Base-by-base conservation (phyloP, 2,113 vertebrate genomes). In the Podarcis cretensis region DNA sequence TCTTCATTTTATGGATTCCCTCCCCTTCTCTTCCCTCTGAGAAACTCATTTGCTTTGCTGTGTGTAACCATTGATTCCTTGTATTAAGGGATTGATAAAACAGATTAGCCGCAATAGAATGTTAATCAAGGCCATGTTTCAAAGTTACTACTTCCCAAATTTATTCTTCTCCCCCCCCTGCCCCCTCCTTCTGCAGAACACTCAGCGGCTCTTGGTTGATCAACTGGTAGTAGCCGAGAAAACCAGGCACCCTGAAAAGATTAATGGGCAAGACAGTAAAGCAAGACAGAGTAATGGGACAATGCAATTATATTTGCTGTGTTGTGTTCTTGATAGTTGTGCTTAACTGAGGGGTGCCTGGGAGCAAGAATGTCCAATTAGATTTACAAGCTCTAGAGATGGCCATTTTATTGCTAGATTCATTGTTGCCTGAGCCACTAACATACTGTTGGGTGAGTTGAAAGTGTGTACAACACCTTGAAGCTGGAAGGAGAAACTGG, bases 81-180 rank as follows among this genome's bases (percentile, higher is more conserved):
- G 87, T 91, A 94, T 96, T 95, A 95, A 92, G 91, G 89, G 91
- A 93, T 92, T 92, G 93, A 90, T 94, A 92, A 94, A 95, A 94
- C 91, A 96, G 95, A 94, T 96, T 96, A 95, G 83, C 81, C 86
- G 89, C 93, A 94, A 95, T 85, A 94, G 93, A 88, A 93, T 95
- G 93, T 93, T 95, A 94, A 96, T 96, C 95, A 96, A 96, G 93
- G 92, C 87, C 83, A 90, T 91, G 92, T 93, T 95, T 94, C 89
- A 95, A 87, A 92, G 93, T 83, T 84, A 54, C 40, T 40, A 75
- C 74, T 35, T 94, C 91, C 89, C 89, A 92, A 91, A 95, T 93
- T 94, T 86, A 88, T 84, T 89, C 91, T 74, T 87, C 59, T n/a
- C 73, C 87, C 35, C 89, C 86, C 32, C 9, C 18, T 5, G 9